Percentiles rank a stretch among this genome's conserved stretches.
Evolutionary conservation across 2,113 vertebrate genomes (phyloP).

Genomic region (Athene noctua): DNA sequence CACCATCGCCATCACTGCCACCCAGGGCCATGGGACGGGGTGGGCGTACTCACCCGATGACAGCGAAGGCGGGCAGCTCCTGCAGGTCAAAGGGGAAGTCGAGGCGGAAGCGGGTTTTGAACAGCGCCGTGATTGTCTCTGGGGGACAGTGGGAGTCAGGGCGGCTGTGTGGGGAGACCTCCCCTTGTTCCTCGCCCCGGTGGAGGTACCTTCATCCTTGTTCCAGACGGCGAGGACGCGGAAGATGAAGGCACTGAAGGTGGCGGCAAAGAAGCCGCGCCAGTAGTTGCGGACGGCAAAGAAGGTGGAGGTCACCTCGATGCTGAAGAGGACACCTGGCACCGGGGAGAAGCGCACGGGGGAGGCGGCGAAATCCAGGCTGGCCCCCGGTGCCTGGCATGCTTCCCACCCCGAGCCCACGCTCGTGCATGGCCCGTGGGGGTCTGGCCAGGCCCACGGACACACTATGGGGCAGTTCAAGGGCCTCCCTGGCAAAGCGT

Average conservation of each 20-base stretch:
- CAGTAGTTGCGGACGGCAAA: constrained; percentile 98
- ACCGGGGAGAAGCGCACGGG: neutral
- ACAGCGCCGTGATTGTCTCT: constrained; percentile 97
- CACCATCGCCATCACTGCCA: neutral
- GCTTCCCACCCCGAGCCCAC: neutral
- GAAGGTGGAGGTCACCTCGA: constrained; percentile 97
- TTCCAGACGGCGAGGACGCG: constrained; percentile 96
- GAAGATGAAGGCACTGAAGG: constrained; percentile 98
- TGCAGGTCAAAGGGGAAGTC: constrained; percentile 98
- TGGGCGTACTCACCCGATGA: constrained; percentile 84
- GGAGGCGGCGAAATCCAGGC: neutral
- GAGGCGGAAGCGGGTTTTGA: constrained; percentile 95
- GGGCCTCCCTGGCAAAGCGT: neutral
- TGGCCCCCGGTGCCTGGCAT: fast-evolving
- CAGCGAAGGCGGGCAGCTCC: constrained; percentile 94
- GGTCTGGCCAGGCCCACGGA: neutral
- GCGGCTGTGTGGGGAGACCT: fast-evolving
- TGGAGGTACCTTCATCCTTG: constrained; percentile 87
- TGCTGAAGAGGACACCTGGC: constrained; percentile 95
- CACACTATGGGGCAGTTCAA: fast-evolving
- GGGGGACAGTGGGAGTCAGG: neutral
- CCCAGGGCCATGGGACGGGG: neutral
- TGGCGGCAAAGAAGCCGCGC: constrained; percentile 97
- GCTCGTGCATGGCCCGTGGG: fast-evolving
- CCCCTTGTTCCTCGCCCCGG: neutral